A percentile compares a stretch with the other conserved stretches of the same genome.
These are phyloP conservation scores for Ennomos quercinarius DNA, from an alignment of 2,888 invertebrate genomes.

Conservation along the genomic window DNA sequence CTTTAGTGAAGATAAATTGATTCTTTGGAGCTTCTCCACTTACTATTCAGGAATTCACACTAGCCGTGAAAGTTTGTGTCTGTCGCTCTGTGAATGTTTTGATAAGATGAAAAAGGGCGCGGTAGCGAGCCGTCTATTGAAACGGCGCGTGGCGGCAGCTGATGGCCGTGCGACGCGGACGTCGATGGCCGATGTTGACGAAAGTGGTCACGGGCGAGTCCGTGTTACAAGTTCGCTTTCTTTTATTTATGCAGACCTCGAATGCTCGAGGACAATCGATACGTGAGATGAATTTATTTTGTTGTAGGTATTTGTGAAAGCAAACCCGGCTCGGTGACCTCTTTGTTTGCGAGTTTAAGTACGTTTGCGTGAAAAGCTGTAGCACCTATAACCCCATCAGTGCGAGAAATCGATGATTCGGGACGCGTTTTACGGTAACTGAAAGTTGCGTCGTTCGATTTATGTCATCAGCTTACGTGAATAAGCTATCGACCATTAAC, in stretches of 20 bases:
- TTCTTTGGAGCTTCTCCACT: too few species aligned
- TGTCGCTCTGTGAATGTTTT: conserved; percentile 16
- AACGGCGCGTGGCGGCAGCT: conserved; percentile 1
- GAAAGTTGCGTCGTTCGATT: conserved; percentile 50
- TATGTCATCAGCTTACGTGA: conserved; percentile 44
- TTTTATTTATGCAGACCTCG: conserved; percentile 80
- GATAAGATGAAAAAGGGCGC: conserved; percentile 28
- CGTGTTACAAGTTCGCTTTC: conserved; percentile 80
- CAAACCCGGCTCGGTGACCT: conserved; percentile 80
- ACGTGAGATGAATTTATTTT: conserved; percentile 85
- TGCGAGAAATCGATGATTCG: conserved; percentile 67
- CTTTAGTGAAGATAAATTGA: too few species aligned
- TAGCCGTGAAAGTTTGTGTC: conserved; percentile 14
- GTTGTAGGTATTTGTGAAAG: conserved; percentile 85
- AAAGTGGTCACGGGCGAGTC: conserved; percentile 70
- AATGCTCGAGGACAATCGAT: conserved; percentile 82
- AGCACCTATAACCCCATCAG: conserved; percentile 55
- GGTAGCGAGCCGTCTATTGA: conserved; percentile 19
- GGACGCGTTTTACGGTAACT: conserved; percentile 68
- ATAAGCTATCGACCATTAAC: conserved; percentile 15
- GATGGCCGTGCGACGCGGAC: conserved; percentile 9
- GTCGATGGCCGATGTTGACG: conserved; percentile 49
- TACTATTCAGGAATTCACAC: conserved; percentile 7
- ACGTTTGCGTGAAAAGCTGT: conserved; percentile 77
- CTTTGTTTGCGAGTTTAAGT: conserved; percentile 65